A percentile compares a stretch with the other conserved stretches of the same genome.
Evolutionary conservation across 2,797 vertebrate genomes (phyloP).

Genomic region (Hozukius guyotensis): DNA sequence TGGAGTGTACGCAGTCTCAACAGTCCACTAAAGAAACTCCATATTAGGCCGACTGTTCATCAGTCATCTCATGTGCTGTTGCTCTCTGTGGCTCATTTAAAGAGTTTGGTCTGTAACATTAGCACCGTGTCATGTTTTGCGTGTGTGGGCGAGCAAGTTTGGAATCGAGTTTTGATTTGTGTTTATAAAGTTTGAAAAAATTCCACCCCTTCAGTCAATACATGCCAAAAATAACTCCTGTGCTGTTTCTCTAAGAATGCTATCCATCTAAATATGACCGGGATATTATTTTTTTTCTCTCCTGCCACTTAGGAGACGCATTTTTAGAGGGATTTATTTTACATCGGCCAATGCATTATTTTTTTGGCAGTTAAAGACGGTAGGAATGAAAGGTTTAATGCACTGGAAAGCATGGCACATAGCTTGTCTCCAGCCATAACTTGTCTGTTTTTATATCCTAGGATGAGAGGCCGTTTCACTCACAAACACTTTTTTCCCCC

Average conservation of each 20-base stretch:
- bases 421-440: conserved; percentile 82
- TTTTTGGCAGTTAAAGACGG: conserved; percentile 49
- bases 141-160: conserved; percentile 64
- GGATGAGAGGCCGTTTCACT: conserved; percentile 85
- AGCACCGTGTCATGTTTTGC: conserved; percentile 63
- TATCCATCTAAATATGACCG: conserved; percentile 58
- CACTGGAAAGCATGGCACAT: conserved; percentile 36
- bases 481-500: conserved; percentile 69
- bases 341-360: conserved; percentile 45
- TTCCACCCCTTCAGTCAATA: conserved; percentile 48
- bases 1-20: conserved; percentile 36
- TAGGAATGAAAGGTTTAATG: conserved; percentile 47
- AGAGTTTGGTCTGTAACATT: conserved; percentile 63
- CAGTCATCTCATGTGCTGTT: conserved; percentile 62
- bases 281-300: conserved; percentile 5
- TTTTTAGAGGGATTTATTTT: conserved; percentile 60
- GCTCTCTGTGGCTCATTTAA: conserved; percentile 66
- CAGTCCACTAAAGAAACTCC: conserved; percentile 53
- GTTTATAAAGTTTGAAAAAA: conserved; percentile 64
- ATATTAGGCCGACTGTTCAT: conserved; percentile 63
- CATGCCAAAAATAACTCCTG: conserved; percentile 68
- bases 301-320: conserved; percentile 43
- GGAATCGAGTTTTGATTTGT: conserved; percentile 67
- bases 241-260: conserved; percentile 61
- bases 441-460: conserved; percentile 75